These are phyloP conservation scores for Actinostola sp. DNA, from an alignment of 92 coral and sea anemone genomes.

Conservation along the genomic window DNA sequence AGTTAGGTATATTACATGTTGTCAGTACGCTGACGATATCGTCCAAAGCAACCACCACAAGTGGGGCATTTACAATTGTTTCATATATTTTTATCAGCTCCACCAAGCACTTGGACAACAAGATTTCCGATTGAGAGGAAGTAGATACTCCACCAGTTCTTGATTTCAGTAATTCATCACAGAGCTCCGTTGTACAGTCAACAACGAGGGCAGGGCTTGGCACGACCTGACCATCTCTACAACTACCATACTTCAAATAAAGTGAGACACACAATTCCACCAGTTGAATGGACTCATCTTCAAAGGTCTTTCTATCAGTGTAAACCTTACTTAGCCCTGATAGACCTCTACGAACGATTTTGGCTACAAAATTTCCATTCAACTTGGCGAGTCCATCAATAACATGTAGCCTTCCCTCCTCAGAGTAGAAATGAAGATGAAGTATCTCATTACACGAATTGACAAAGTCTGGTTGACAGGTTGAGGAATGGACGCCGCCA, in stretches of 20 bases:
- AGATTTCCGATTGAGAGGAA: neutral
- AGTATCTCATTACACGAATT: slow-evolving; percentile 15
- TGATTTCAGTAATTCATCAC: slow-evolving; percentile 7
- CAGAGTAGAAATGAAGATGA: neutral
- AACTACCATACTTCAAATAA: slow-evolving; percentile 2
- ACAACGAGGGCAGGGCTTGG: slow-evolving; percentile 14
- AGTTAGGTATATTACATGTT: no score
- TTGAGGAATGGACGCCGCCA: neutral
- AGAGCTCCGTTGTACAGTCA: slow-evolving; percentile 20
- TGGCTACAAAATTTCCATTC: slow-evolving; percentile 13
- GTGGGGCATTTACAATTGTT: no score
- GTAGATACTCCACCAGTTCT: neutral
- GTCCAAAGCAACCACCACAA: no score
- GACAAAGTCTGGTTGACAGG: neutral
- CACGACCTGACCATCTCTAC: neutral
- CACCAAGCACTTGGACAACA: no score
- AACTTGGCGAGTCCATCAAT: neutral
- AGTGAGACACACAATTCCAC: slow-evolving; percentile 18
- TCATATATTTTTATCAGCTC: no score
- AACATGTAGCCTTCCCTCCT: slow-evolving; percentile 11
- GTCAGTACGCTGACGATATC: no score
- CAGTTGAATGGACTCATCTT: slow-evolving; percentile 14
- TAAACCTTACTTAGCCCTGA: slow-evolving; percentile 5
- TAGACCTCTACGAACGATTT: slow-evolving; percentile 24
- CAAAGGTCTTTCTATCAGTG: slow-evolving; percentile 4